These are phyloP conservation scores for Epinephelus moara DNA, from an alignment of 2,113 vertebrate genomes.

Conservation along the genomic window DNA sequence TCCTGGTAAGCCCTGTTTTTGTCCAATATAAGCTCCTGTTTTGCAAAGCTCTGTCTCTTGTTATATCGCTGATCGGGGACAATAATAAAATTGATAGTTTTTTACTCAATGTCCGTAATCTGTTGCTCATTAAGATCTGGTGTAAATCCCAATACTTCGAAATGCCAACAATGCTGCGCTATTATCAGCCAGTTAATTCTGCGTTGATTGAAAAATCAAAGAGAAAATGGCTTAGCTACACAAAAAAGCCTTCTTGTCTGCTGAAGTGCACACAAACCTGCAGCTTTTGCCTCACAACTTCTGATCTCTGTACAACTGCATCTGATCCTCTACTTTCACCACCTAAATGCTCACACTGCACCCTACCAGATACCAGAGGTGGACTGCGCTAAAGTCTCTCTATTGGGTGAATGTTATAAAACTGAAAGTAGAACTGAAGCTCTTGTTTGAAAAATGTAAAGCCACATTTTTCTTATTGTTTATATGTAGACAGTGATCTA, in stretches of 20 bases:
- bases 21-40: slow-evolving; percentile 42
- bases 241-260: slow-evolving; percentile 5
- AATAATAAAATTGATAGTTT: slow-evolving; percentile 34
- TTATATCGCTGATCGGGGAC: slow-evolving; percentile 32
- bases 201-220: slow-evolving; percentile 37
- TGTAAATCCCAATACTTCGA: slow-evolving; percentile 20
- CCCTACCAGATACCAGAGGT: slow-evolving; percentile 6
- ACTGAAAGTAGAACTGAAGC: no score
- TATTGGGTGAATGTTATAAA: no score
- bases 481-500: background rate
- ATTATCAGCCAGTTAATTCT: slow-evolving; percentile 18
- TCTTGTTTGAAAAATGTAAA: background rate
- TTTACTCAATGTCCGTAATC: slow-evolving; percentile 20
- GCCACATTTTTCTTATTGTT: background rate
- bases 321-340: slow-evolving; percentile 48
- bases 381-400: background rate
- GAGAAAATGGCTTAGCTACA: slow-evolving; percentile 3
- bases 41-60: slow-evolving; percentile 22
- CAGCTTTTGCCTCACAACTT: slow-evolving; percentile 59
- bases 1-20: slow-evolving; percentile 45
- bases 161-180: slow-evolving; percentile 11
- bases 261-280: slow-evolving; percentile 36
- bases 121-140: slow-evolving; percentile 23
- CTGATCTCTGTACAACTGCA: slow-evolving; percentile 21
- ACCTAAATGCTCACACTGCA: slow-evolving; percentile 46